A percentile compares a stretch with the other conserved stretches of the same genome.
Conservation (phyloP, 2,888 invertebrate species). For the Meganola albula region DNA sequence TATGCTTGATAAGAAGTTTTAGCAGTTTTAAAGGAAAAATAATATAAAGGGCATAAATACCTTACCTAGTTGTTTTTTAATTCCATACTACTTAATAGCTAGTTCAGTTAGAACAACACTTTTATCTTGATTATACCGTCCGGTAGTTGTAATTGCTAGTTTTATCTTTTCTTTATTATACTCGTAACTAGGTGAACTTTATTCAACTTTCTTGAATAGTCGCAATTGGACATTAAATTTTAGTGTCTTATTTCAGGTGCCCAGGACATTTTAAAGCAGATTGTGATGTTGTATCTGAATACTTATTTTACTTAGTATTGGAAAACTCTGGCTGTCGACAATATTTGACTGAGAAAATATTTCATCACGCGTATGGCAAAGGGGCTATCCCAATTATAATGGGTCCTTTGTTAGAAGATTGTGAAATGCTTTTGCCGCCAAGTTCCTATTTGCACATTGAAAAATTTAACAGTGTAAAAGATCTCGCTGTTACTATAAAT, state of each 20-base stretch:
- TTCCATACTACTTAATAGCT: too few species aligned
- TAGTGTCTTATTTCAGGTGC: conserved; percentile 66
- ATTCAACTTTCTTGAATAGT: too few species aligned
- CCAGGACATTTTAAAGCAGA: conserved; percentile 80
- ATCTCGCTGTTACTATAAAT: conserved; percentile 72
- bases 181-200: too few species aligned
- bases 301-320: conserved; percentile 83
- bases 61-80: too few species aligned
- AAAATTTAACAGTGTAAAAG: conserved; percentile 65
- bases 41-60: too few species aligned
- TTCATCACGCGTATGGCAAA: conserved; percentile 80
- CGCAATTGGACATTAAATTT: too few species aligned
- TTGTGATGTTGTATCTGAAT: conserved; percentile 74
- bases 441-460: conserved; percentile 79
- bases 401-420: conserved; percentile 75
- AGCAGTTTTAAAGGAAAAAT: too few species aligned
- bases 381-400: conserved; percentile 81
- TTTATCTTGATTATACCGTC: too few species aligned
- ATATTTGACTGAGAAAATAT: conserved; percentile 84
- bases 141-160: too few species aligned
- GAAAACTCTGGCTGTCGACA: conserved; percentile 84
- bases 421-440: conserved; percentile 76
- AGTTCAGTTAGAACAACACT: too few species aligned
- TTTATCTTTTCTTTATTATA: too few species aligned
- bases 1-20: too few species aligned